These are phyloP conservation scores for Zaprionus ornatus DNA, from an alignment of 1,140 invertebrate species.

Conservation along the genomic window DNA sequence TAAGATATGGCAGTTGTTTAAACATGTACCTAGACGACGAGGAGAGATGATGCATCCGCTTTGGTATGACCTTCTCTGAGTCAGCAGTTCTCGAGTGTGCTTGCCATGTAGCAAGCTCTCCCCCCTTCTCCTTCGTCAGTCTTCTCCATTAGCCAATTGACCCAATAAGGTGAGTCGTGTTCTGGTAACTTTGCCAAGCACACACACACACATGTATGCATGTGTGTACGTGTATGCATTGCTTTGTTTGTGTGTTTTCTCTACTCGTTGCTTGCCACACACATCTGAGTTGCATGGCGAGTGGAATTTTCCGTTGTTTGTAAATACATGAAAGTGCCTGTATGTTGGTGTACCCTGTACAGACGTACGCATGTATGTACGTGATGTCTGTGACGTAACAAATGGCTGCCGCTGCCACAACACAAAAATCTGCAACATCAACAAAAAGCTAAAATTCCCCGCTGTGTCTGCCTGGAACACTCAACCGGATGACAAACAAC, in stretches of 20 bases:
- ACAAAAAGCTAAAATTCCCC: neutral
- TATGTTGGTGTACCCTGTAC: neutral
- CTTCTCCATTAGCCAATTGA: slow-evolving; percentile 20
- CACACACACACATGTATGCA: neutral
- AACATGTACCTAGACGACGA: slow-evolving; percentile 20
- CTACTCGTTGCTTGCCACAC: slow-evolving; percentile 48
- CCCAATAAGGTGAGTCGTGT: slow-evolving; percentile 33
- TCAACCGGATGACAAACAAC: slow-evolving; percentile 37
- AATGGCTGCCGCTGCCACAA: neutral
- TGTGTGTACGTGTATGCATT: slow-evolving; percentile 8
- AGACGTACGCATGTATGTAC: neutral
- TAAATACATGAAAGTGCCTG: slow-evolving; percentile 30
- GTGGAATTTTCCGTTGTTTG: slow-evolving; percentile 75
- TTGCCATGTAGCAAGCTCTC: neutral
- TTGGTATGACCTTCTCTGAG: slow-evolving; percentile 20
- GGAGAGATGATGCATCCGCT: slow-evolving; percentile 17
- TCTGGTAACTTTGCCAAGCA: slow-evolving; percentile 9
- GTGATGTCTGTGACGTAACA: slow-evolving; percentile 51
- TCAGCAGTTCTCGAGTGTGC: slow-evolving; percentile 11
- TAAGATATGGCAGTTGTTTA: slow-evolving; percentile 21
- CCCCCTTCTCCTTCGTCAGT: neutral
- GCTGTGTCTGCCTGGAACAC: neutral
- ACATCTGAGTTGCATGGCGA: slow-evolving; percentile 60
- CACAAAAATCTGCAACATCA: slow-evolving; percentile 4
- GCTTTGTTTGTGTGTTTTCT: slow-evolving; percentile 1